Evolutionary conservation across 2,888 invertebrate genomes (phyloP).

Genomic region (Herminia tarsipennalis): DNA sequence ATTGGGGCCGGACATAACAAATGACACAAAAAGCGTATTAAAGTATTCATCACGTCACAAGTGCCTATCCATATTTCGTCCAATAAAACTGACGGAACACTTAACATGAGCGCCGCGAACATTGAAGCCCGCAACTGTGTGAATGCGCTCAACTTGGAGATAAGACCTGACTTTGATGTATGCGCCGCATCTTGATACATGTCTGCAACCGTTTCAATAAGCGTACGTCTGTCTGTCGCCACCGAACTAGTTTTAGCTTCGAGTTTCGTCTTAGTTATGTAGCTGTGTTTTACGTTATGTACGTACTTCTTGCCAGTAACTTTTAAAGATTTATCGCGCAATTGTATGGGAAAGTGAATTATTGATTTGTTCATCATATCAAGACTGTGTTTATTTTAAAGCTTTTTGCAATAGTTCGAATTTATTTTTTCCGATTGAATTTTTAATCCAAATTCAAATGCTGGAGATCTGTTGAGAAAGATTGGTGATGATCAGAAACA

Average conservation of each 20-base stretch:
- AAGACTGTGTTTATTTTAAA: too few relatives aligned
- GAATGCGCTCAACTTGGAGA: conserved; percentile 54
- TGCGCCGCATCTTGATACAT: conserved; percentile 66
- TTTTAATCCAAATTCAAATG: too few relatives aligned
- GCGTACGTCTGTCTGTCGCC: conserved; percentile 49
- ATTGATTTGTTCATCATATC: too few relatives aligned
- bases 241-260: conserved; percentile 41
- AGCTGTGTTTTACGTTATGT: conserved; percentile 2
- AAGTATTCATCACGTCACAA: not conserved
- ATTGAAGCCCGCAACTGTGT: conserved; percentile 44
- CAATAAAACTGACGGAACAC: conserved; percentile 29
- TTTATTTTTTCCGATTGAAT: too few relatives aligned
- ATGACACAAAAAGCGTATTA: not conserved
- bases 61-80: conserved; percentile 4
- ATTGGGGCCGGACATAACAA: not conserved
- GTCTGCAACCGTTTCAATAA: conserved; percentile 60
- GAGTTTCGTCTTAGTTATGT: conserved; percentile 13
- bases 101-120: conserved; percentile 36
- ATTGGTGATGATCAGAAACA: too few relatives aligned
- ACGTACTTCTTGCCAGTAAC: not conserved
- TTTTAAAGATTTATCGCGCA: not conserved
- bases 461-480: too few relatives aligned
- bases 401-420: too few relatives aligned
- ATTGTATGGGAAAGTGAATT: not conserved
- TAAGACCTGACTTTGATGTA: conserved; percentile 74